Percentiles rank a stretch among this genome's conserved stretches.
phyloP scores from a whole-genome alignment of 2,888 invertebrate species.

The Habrosyne pyritoides region DNA sequence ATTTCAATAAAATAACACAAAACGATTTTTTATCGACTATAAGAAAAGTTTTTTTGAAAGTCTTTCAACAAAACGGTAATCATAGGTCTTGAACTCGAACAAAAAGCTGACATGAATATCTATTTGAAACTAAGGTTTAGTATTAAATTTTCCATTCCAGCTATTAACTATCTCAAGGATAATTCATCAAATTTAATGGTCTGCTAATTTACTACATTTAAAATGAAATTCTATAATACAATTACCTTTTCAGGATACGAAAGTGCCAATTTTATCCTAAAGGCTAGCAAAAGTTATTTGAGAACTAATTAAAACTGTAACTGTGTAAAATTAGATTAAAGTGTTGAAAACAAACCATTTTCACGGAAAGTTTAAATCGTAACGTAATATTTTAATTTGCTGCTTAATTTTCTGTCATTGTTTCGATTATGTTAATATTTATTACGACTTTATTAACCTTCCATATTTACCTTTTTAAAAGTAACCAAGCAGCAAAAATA shows the following conservation, averaged over 20 bases:
- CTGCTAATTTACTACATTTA: background rate
- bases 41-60: no score
- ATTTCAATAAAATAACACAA: no score
- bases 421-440: background rate
- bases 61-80: no score
- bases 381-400: background rate
- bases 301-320: slow-evolving; percentile 8
- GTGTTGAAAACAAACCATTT: slow-evolving; percentile 7
- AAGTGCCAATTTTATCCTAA: slow-evolving; percentile 6
- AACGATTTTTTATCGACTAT: no score
- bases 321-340: slow-evolving; percentile 7
- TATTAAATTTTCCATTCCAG: background rate
- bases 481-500: background rate
- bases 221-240: slow-evolving; percentile 2
- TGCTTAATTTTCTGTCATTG: background rate
- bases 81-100: background rate
- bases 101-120: background rate
- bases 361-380: background rate
- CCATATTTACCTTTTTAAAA: no score
- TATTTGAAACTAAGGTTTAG: background rate
- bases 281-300: slow-evolving; percentile 8
- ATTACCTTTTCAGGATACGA: slow-evolving; percentile 7
- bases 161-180: background rate
- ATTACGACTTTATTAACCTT: background rate
- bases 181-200: background rate